Base-by-base conservation (phyloP, 1,140 invertebrate species). In the Atopsyche davidsoni region DNA sequence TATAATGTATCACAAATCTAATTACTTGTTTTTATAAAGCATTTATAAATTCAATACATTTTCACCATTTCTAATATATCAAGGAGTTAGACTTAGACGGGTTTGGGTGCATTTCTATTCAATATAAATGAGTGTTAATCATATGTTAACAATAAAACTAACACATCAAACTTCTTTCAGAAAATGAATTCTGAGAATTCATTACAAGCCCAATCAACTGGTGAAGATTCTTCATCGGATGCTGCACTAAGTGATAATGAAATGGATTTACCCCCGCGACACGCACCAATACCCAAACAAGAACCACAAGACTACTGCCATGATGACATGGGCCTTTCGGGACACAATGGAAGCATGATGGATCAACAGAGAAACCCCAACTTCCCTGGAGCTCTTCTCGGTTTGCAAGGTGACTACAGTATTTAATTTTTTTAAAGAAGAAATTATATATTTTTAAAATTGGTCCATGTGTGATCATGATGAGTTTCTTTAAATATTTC, bases 341-440 rank as follows among this genome's bases (percentile, higher is more conserved):
- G 79, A 59, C 79, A 79, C 57, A 83, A 84, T 62, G 82, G 82
- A 58, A 77, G 79, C 11, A 59, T 80, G 41, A 76, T 83, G 62
- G 81, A 85, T 59, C 80, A 81, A 59, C 76, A 77, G 22, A 75
- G 77, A 69, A 79, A 72, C 61, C 78, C 70, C 58, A 78, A 79
- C 51, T 85, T 85, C 64, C 82, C 82, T n/a, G 79, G 81, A 42
- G 79, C 82, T 28, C 73, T 86, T 28, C 68, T 87, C 50, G 81
- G 82, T 55, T 71, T 87, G 54, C 83, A 84, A 79, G 83, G 83
- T 79, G n/a, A n/a, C n/a, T n/a, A n/a, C n/a, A n/a, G n/a, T n/a
- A n/a, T n/a, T n/a, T n/a, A n/a, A n/a, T n/a, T n/a, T n/a, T n/a
- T n/a, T n/a, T n/a, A n/a, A n/a, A n/a, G n/a, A n/a, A n/a, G n/a